Evolutionary conservation across 2,797 vertebrate genomes (phyloP), one percentile per base, ranked within the genome.

Genomic region (Todus mexicanus): DNA sequence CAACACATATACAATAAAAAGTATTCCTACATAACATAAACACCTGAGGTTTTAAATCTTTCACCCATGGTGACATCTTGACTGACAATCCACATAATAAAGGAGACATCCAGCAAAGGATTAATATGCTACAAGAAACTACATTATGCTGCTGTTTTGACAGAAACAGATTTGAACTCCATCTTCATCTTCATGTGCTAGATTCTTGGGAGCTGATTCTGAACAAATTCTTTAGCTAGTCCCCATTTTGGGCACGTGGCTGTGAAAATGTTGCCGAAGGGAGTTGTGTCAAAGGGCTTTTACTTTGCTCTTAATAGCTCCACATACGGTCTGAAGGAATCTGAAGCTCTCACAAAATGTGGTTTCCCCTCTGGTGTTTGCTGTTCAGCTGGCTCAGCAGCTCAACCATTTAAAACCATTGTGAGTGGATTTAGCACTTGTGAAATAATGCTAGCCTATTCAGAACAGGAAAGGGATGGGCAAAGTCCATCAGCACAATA

Each of bases 371-470:
- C 77, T 76, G 75, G 65, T 84, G 90, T 96, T 92, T 89, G 89
- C 93, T 93, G 91, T 93, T 94, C 91, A 91, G 92, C 94, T 94
- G 81, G 80, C 80, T 92, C 80, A 95, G 93, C 95, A 83, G 76
- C 80, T 92, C 82, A 88, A 21, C 79, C 83, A 48, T 93, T 96
- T 94, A 86, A 95, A 89, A 73, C 82, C 80, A 93, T 84, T 96
- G 94, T 95, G 87, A 93, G 68, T 86, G 87, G 92, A 86, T 95
- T 96, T 93, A 96, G 82, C 71, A 68, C 87, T 95, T 95, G 82
- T 84, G 93, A 93, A 96, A 96, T 95, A 96, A 75, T 86, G 89
- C 87, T 92, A 76, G 90, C 60, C 82, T 94, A 54, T 92, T 95
- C 91, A 95, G 76, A 86, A n/a, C 70, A 10, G 7, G 31, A 70